Percentiles rank a stretch among this genome's conserved stretches.
These are phyloP conservation scores for Zoanthus sansibaricus DNA, from an alignment of 92 coral and sea anemone species.

Conservation along the genomic window DNA sequence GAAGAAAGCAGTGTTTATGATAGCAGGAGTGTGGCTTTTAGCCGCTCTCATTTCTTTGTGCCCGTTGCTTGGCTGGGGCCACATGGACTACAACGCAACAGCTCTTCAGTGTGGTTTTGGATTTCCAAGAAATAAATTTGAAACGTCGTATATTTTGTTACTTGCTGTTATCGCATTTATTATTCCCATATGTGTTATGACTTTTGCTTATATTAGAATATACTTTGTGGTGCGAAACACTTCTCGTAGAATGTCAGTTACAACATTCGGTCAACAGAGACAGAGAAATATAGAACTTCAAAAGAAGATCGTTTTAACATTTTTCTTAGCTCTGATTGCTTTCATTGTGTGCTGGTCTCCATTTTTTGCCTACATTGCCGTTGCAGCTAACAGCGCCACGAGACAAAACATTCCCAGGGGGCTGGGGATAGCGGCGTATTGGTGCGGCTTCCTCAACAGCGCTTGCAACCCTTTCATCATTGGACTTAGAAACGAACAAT, in stretches of 20 bases:
- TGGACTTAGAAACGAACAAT: conserved; percentile 78
- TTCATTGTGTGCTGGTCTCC: conserved; percentile 88
- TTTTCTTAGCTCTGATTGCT: conserved; percentile 80
- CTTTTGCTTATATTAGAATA: conserved; percentile 65
- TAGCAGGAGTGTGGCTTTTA: conserved; percentile 74
- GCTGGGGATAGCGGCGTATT: conserved; percentile 82
- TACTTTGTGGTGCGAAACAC: conserved; percentile 70
- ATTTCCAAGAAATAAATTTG: conserved; percentile 70
- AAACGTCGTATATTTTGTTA: conserved; percentile 66
- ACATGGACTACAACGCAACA: conserved; percentile 73
- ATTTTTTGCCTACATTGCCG: conserved; percentile 74
- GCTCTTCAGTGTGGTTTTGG: conserved; percentile 86
- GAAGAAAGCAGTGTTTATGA: conserved; percentile 67
- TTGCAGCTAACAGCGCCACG: conserved; percentile 68
- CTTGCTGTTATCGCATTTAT: conserved; percentile 73
- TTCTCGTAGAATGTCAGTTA: conserved; percentile 71
- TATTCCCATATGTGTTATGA: conserved; percentile 73
- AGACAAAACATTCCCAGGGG: conserved; percentile 76
- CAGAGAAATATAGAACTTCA: conserved; percentile 60
- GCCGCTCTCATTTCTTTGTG: conserved; percentile 71
- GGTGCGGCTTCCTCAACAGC: conserved; percentile 85
- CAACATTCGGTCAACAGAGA: conserved; percentile 60
- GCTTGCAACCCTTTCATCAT: conserved; percentile 86
- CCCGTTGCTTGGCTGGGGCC: conserved; percentile 88
- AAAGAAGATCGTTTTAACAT: conserved; percentile 70